Evolutionary conservation across 2,797 vertebrate genomes (phyloP).

Genomic region (Sebastes diploproa): DNA sequence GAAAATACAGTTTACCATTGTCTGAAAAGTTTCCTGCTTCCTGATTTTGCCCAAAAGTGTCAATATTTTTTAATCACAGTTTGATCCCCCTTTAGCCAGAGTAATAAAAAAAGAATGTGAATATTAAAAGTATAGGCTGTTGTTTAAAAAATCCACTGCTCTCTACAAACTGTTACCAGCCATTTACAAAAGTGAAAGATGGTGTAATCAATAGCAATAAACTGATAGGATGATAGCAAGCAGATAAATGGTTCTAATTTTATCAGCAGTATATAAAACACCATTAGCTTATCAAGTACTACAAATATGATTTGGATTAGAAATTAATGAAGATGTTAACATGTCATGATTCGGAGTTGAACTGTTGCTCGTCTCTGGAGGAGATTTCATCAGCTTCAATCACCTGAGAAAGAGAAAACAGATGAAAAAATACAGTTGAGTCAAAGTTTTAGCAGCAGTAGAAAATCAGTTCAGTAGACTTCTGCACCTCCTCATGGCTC

Average conservation of each 20-base stretch:
- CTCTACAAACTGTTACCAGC: background rate
- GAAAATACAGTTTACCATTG: background rate
- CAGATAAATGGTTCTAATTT: background rate
- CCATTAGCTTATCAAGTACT: background rate
- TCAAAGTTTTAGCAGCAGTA: background rate
- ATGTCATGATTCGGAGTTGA: background rate
- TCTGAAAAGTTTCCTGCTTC: constrained; percentile 2
- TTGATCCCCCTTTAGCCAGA: background rate
- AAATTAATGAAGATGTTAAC: background rate
- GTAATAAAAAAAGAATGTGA: background rate
- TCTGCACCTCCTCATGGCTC: too few relatives aligned
- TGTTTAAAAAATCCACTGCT: background rate
- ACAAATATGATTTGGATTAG: background rate
- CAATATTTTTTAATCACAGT: background rate
- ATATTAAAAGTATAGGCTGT: background rate
- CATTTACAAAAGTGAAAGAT: background rate
- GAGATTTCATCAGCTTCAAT: background rate
- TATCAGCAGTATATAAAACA: background rate
- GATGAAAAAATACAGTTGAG: background rate
- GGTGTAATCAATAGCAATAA: background rate
- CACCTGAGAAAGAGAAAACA: constrained; percentile 16
- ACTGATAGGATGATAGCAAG: background rate
- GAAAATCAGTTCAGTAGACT: background rate
- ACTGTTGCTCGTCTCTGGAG: background rate
- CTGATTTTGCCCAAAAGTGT: background rate